These are phyloP conservation scores for Crenuchus spilurus DNA, from an alignment of 2,797 vertebrate genomes.

Conservation along the genomic window DNA sequence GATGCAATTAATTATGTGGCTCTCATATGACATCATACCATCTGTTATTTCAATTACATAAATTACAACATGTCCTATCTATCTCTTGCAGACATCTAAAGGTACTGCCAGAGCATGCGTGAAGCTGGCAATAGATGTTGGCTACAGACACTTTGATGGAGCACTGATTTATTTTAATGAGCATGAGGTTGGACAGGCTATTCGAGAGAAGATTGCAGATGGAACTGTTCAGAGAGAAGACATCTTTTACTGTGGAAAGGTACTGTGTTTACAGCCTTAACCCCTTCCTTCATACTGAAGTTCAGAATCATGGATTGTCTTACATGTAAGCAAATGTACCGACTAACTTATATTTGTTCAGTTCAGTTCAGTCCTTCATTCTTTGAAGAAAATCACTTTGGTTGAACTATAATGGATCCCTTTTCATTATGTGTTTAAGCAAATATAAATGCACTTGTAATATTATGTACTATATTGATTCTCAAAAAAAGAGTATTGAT, in stretches of 20 bases:
- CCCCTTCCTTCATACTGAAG: no score
- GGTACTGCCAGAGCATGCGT: conserved; percentile 75
- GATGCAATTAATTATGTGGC: not conserved
- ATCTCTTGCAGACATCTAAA: conserved; percentile 75
- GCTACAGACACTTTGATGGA: conserved; percentile 89
- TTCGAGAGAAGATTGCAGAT: conserved; percentile 87
- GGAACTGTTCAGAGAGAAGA: conserved; percentile 87
- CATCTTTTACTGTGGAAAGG: conserved; percentile 94
- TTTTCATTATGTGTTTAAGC: no score
- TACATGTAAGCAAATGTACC: no score
- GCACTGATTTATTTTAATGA: conserved; percentile 88
- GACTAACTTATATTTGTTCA: no score
- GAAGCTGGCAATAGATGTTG: conserved; percentile 85
- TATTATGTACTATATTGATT: no score
- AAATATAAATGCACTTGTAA: no score
- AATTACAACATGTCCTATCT: not conserved
- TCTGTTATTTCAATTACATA: not conserved
- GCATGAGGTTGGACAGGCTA: conserved; percentile 88
- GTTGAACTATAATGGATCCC: no score
- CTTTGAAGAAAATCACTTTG: no score
- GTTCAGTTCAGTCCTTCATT: no score
- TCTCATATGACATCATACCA: not conserved
- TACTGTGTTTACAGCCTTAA: conserved; percentile 58
- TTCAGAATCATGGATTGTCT: not conserved
- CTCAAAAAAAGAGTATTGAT: no score